Percentiles rank a stretch among this genome's conserved stretches.
These are phyloP conservation scores for Nestor notabilis DNA, from an alignment of 2,113 vertebrate genomes.

Conservation along the genomic window DNA sequence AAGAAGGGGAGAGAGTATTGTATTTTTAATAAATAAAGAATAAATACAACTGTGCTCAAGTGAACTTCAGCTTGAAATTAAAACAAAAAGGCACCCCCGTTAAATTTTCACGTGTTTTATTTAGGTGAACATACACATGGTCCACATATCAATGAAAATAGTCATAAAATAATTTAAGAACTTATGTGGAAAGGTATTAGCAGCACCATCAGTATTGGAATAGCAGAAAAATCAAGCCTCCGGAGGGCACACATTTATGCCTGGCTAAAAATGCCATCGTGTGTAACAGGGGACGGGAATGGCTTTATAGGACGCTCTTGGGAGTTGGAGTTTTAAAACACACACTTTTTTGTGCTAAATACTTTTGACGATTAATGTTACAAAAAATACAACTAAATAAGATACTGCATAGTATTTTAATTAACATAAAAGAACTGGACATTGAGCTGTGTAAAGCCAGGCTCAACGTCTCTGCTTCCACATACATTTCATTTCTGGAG, in stretches of 20 bases:
- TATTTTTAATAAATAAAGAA: neutral
- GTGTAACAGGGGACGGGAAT: constrained; percentile 6
- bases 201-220: constrained; percentile 74
- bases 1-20: neutral
- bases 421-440: constrained; percentile 53
- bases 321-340: constrained; percentile 15
- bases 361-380: constrained; percentile 51
- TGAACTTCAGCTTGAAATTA: neutral
- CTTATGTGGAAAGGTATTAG: constrained; percentile 58
- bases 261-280: constrained; percentile 32
- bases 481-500: constrained; percentile 68
- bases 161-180: constrained; percentile 81
- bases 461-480: constrained; percentile 63
- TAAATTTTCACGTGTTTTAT: constrained; percentile 75
- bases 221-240: constrained; percentile 65
- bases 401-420: constrained; percentile 79
- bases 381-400: constrained; percentile 68
- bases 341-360: constrained; percentile 39
- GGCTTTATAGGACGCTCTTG: neutral
- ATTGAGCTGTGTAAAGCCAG: constrained; percentile 57
- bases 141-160: constrained; percentile 71
- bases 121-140: constrained; percentile 72
- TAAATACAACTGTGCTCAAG: neutral
- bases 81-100: constrained; percentile 4
- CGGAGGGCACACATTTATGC: constrained; percentile 2